phyloP scores from a whole-genome alignment of 2,888 invertebrate genomes.

The Tachystola acroxantha region DNA sequence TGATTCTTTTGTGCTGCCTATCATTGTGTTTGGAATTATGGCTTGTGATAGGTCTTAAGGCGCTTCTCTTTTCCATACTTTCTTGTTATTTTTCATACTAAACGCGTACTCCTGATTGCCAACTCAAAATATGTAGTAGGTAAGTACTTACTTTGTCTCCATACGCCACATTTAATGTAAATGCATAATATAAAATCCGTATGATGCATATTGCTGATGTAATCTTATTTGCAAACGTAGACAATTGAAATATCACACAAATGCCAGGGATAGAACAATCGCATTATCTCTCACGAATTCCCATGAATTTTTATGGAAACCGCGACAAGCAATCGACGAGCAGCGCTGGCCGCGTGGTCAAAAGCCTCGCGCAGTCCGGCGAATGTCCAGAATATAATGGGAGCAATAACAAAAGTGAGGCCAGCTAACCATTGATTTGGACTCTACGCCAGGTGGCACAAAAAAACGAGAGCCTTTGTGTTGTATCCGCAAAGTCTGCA shows the following conservation, averaged over 20 bases:
- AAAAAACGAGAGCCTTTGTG: constrained; percentile 66
- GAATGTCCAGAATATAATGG: constrained; percentile 55
- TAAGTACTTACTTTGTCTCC: no score
- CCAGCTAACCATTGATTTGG: constrained; percentile 73
- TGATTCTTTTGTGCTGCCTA: constrained; percentile 10
- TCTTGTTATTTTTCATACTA: no score
- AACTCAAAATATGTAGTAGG: no score
- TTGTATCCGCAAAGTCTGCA: constrained; percentile 56
- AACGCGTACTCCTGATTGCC: no score
- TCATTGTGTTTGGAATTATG: neutral
- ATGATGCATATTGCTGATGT: no score
- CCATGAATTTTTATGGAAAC: constrained; percentile 48
- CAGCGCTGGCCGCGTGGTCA: constrained; percentile 28
- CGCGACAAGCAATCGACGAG: constrained; percentile 33
- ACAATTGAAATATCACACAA: constrained; percentile 5
- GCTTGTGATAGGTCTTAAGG: no score
- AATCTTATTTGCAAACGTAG: no score
- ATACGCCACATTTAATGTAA: no score
- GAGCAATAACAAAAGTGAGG: constrained; percentile 71
- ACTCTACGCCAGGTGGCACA: constrained; percentile 53
- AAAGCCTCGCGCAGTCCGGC: constrained; percentile 40
- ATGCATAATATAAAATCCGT: no score
- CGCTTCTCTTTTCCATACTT: no score
- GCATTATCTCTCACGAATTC: constrained; percentile 27
- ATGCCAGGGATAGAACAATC: constrained; percentile 21